A percentile compares a stretch with the other conserved stretches of the same genome.
Conservation (phyloP, 2,113 vertebrate genomes). For the Megaceryle maxima region DNA sequence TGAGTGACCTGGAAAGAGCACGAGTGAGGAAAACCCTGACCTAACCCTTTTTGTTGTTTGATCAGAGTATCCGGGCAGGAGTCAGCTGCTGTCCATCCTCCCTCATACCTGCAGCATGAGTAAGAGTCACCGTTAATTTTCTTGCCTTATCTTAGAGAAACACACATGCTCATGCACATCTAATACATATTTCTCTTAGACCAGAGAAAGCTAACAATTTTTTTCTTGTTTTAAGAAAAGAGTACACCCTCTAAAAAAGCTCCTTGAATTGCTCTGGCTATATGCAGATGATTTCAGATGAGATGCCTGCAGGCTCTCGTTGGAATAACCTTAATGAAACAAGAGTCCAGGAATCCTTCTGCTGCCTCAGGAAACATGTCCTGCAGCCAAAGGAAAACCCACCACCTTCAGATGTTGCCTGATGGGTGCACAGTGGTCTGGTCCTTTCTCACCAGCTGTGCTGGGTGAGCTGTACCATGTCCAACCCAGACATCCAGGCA, state of each 20-base stretch:
- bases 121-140: neutral
- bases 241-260: neutral
- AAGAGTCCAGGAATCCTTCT: neutral
- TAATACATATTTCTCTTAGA: neutral
- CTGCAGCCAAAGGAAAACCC: neutral
- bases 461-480: neutral
- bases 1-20: neutral
- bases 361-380: neutral
- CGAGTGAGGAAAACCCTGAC: neutral
- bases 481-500: neutral
- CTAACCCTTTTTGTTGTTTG: neutral
- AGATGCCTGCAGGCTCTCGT: neutral
- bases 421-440: rapidly evolving
- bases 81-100: neutral
- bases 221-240: neutral
- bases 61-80: neutral
- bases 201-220: neutral
- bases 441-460: neutral
- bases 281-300: neutral
- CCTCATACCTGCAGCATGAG: neutral
- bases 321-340: neutral
- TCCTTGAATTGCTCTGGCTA: neutral
- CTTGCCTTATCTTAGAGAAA: neutral
- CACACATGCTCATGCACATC: neutral
- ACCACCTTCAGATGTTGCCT: neutral